These are phyloP conservation scores for Hermatobates lingyangjiaoensis DNA, from an alignment of 1,140 invertebrate genomes.

Conservation along the genomic window DNA sequence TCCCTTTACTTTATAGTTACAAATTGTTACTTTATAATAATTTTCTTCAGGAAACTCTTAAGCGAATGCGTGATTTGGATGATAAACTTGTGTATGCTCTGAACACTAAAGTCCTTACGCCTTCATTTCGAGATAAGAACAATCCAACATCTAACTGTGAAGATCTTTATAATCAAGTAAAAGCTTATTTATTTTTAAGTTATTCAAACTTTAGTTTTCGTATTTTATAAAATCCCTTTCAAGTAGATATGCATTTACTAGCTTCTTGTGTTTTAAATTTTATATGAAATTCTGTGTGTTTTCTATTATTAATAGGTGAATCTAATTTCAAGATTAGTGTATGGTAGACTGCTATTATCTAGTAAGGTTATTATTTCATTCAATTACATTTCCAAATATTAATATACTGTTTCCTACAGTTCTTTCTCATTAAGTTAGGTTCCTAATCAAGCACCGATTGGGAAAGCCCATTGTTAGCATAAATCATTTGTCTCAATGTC, in stretches of 20 bases:
- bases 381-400: no score
- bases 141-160: slow-evolving; percentile 50
- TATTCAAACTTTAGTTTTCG: background rate
- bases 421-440: no score
- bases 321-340: background rate
- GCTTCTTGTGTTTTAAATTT: background rate
- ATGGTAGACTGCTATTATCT: no score
- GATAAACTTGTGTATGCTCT: slow-evolving; percentile 75
- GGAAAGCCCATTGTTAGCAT: no score
- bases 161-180: slow-evolving; percentile 54
- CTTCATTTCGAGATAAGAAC: slow-evolving; percentile 58
- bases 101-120: slow-evolving; percentile 71
- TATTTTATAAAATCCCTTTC: background rate
- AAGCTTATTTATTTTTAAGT: background rate
- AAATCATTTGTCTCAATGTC: no score
- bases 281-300: background rate
- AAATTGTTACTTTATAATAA: slow-evolving; percentile 23
- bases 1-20: slow-evolving; percentile 22
- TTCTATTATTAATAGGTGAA: background rate
- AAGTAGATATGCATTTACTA: background rate
- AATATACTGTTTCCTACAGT: no score
- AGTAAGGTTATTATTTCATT: no score
- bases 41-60: slow-evolving; percentile 52
- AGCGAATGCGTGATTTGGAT: slow-evolving; percentile 66
- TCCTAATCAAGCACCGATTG: no score